phyloP scores from a whole-genome alignment of 2,113 vertebrate genomes.

The Thomomys bottae region DNA sequence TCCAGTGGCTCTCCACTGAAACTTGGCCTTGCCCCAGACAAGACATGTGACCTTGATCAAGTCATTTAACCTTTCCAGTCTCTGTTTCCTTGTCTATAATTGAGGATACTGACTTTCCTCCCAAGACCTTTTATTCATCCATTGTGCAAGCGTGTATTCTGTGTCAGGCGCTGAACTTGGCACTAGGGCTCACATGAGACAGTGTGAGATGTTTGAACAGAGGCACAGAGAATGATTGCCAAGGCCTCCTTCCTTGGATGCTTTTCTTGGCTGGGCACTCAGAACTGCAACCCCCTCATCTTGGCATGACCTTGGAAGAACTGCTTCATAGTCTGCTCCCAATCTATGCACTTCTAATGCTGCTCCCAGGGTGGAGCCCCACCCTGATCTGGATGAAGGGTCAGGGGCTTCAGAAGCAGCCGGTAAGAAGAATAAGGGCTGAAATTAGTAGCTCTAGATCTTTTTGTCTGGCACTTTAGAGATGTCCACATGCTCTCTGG shows the following conservation, averaged over 20 bases:
- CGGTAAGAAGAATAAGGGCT: neutral
- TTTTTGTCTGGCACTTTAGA: neutral
- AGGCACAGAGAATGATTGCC: constrained; percentile 17
- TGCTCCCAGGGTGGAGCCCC: neutral
- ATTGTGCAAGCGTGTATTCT: neutral
- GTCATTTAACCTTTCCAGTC: constrained; percentile 57
- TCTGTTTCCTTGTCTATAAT: constrained; percentile 52
- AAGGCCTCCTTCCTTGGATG: constrained; percentile 18
- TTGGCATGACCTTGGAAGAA: neutral
- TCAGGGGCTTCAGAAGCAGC: neutral
- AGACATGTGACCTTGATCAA: constrained; percentile 54
- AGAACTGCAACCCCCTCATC: neutral
- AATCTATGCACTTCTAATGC: neutral
- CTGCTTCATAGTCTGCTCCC: neutral
- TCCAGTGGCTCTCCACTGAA: neutral
- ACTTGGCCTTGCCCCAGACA: neutral
- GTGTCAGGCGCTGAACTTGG: neutral
- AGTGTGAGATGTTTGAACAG: neutral
- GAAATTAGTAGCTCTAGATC: neutral
- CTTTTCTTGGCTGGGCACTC: neutral
- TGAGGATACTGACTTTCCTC: constrained; percentile 42
- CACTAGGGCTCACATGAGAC: neutral
- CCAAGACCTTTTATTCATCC: constrained; percentile 28
- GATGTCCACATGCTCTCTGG: neutral
- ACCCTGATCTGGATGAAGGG: neutral